These are phyloP conservation scores for Zhengitettix transpicula DNA, from an alignment of 2,888 invertebrate genomes.

Conservation along the genomic window DNA sequence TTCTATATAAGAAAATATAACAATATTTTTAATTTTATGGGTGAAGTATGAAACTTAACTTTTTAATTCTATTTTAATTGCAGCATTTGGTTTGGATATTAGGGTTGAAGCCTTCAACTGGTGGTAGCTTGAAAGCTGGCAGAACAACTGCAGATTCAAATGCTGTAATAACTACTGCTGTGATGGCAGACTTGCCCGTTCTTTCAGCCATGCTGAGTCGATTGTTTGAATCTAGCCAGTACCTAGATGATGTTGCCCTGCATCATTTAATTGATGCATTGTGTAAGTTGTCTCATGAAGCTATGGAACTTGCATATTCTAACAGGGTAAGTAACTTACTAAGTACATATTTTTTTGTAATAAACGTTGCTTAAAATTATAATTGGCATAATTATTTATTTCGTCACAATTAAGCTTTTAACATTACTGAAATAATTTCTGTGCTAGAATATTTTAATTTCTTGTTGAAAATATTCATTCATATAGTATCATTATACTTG, in stretches of 20 bases:
- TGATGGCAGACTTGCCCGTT: conserved; percentile 86
- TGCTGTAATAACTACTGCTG: conserved; percentile 85
- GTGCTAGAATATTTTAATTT: no score
- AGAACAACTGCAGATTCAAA: conserved; percentile 62
- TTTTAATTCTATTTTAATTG: conserved; percentile 7
- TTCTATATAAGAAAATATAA: no score
- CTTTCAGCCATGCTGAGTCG: conserved; percentile 81
- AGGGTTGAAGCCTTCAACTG: conserved; percentile 85
- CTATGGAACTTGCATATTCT: conserved; percentile 91
- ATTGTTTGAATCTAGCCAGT: conserved; percentile 87
- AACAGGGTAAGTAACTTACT: conserved; percentile 48
- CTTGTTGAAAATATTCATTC: no score
- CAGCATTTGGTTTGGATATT: conserved; percentile 76
- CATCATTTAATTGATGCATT: conserved; percentile 93
- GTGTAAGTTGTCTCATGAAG: conserved; percentile 88
- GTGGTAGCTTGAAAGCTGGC: conserved; percentile 78
- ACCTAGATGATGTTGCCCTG: conserved; percentile 81
- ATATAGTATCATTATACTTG: no score
- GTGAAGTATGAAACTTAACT: background rate
- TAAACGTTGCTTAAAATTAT: no score
- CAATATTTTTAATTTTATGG: no score
- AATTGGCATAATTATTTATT: no score
- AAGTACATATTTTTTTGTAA: no score
- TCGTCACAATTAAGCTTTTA: no score
- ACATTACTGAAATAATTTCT: no score